Conservation (phyloP, 2,797 vertebrate genomes). For the Eulemur rubriventer region DNA sequence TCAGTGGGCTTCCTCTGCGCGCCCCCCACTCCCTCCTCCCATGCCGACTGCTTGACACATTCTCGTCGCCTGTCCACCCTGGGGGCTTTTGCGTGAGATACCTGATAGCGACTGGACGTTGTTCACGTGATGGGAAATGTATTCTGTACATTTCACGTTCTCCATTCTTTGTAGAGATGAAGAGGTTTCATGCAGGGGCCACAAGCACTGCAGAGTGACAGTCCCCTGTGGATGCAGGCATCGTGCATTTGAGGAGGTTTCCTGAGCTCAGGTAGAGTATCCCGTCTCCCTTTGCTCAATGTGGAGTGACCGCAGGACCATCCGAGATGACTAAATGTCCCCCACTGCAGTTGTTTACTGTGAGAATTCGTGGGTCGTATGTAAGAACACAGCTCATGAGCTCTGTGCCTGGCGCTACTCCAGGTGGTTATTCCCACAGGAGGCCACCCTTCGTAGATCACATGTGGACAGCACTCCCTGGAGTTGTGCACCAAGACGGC, state of each 20-base stretch:
- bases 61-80: accelerated
- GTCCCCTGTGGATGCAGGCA: neutral
- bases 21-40: neutral
- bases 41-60: neutral
- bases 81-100: accelerated
- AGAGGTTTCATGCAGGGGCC: accelerated
- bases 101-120: neutral
- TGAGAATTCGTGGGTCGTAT: neutral
- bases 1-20: accelerated
- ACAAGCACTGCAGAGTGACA: accelerated
- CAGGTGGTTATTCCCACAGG: no score
- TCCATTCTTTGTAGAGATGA: neutral
- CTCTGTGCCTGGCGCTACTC: accelerated
- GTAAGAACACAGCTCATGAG: neutral
- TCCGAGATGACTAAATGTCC: no score
- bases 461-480: neutral
- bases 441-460: neutral
- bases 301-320: neutral
- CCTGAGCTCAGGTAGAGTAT: accelerated
- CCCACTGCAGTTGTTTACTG: accelerated
- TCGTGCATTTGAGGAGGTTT: neutral
- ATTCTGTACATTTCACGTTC: accelerated
- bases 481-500: neutral
- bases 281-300: no score
- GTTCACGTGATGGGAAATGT: accelerated